Evolutionary conservation across 2,888 invertebrate species (phyloP), one percentile per base, ranked within the genome.

Genomic region (Melinopterus prodromus): DNA sequence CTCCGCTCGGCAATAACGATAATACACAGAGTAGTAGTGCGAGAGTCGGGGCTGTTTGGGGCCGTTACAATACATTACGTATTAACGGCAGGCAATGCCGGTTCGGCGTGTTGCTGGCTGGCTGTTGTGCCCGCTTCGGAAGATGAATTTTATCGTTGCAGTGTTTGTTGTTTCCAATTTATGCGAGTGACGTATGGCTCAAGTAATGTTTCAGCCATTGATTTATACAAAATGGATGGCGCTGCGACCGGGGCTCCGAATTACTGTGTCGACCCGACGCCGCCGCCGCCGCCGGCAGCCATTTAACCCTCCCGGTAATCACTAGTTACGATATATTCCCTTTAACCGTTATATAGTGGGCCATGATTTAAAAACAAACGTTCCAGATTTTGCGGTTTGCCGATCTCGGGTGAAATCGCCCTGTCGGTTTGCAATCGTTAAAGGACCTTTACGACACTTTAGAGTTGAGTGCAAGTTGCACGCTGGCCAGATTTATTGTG

Each of bases 141-240:
- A 71, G 78, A 78, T 78, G 69, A 37, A 72, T 78, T 78, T 78
- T 78, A 71, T 78, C 71, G 79, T 79, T 77, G 70, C 36, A 53
- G 71, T 79, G 77, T 79, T 77, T 79, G 79, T 79, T 77, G 71
- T 74, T 77, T 70, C 76, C 77, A 77, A 77, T 79, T 79, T 79
- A 77, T 77, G 72, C 79, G 76, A 38, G 16, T 79, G 79, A 72
- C 76, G 77, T 77, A 77, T 69, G 76, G 36, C 15, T 72, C 37
- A 35, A 69, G 76, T 37, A 77, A 79, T 72, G 72, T 77, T 77
- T 79, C 79, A 79, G 71, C 71, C 71, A 71, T 78, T 78, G 78
- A 78, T 78, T 78, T 78, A 78, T 78, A 71, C 53, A 71, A 70
- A 78, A 78, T 77, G 77, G 77, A 77, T 77, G 77, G 70, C 35